These are phyloP conservation scores for Chrysomallon squamiferum DNA, from an alignment of 1,140 invertebrate species.

Conservation along the genomic window DNA sequence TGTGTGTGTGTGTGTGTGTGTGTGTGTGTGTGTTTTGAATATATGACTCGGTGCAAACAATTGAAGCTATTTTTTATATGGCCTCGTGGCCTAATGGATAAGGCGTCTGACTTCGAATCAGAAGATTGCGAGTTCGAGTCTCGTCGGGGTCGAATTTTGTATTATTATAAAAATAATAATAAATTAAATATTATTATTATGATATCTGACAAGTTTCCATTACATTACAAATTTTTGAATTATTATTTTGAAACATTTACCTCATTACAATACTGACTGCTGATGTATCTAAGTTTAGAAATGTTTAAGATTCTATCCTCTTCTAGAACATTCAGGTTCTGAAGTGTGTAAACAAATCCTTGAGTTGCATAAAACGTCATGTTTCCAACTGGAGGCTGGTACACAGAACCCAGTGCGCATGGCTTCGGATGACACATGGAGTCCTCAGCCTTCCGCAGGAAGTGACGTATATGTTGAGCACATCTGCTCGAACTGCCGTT, in stretches of 20 bases:
- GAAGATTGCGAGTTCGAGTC: no score
- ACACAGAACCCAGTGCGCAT: constrained; percentile 49
- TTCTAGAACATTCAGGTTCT: constrained; percentile 33
- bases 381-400: constrained; percentile 45
- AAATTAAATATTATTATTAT: no score
- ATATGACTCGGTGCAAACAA: no score
- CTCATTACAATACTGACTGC: constrained; percentile 34
- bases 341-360: constrained; percentile 44
- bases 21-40: no score
- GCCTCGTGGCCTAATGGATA: no score
- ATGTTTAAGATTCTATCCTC: constrained; percentile 29
- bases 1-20: no score
- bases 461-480: constrained; percentile 32
- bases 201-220: no score
- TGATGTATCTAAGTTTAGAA: constrained; percentile 27
- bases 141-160: no score
- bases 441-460: constrained; percentile 33
- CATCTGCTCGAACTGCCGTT: constrained; percentile 39
- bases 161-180: no score
- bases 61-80: no score
- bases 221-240: no score
- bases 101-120: no score
- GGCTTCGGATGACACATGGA: constrained; percentile 51
- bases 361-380: constrained; percentile 49
- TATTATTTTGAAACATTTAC: constrained; percentile 26